These are phyloP conservation scores for Artemisiospiza belli DNA, from an alignment of 2,113 vertebrate genomes.

Conservation along the genomic window DNA sequence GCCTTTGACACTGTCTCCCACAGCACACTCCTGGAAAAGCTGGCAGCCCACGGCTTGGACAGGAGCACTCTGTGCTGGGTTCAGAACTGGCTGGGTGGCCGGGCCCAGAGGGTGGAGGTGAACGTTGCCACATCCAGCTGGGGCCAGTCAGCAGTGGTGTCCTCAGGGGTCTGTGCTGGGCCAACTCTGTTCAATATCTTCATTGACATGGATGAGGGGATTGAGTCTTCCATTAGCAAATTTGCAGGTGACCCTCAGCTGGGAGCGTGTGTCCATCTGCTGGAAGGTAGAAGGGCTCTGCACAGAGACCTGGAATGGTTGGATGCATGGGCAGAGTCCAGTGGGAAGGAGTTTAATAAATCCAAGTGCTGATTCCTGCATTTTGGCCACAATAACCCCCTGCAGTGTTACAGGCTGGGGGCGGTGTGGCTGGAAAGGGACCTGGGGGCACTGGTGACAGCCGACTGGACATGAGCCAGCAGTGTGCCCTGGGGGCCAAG, in stretches of 20 bases:
- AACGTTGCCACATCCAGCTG: no score
- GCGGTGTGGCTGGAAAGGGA: background rate
- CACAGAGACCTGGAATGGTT: background rate
- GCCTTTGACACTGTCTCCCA: background rate
- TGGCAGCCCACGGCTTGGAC: background rate
- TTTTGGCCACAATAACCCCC: background rate
- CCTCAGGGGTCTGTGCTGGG: no score
- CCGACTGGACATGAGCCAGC: background rate
- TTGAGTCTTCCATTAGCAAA: background rate
- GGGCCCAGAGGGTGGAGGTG: no score
- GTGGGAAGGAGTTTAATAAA: accelerated
- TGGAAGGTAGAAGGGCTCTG: no score
- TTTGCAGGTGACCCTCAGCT: background rate
- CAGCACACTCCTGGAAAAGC: background rate
- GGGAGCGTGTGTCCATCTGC: background rate
- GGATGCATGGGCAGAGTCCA: background rate
- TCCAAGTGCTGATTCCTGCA: accelerated
- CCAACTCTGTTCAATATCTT: no score
- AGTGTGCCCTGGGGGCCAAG: background rate
- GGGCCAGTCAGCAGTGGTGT: no score
- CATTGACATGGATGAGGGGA: no score
- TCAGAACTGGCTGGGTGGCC: no score
- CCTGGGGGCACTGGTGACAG: background rate
- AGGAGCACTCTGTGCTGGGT: background rate
- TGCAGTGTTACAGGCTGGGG: background rate